Conservation (phyloP, 2,888 invertebrate species). For the Sminthurides aquaticus region DNA sequence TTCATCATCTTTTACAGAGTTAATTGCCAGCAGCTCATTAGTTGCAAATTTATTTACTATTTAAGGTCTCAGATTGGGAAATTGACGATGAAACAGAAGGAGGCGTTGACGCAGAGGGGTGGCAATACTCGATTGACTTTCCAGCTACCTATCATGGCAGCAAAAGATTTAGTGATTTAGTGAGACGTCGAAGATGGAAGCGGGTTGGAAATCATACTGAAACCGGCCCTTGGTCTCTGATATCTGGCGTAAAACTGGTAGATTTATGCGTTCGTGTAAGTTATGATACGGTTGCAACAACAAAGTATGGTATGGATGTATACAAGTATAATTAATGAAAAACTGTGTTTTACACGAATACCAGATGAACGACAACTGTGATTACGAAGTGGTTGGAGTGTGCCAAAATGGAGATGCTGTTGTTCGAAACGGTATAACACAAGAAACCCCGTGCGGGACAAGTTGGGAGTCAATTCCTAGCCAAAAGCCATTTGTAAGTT, state of each 20-base stretch:
- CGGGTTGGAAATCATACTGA: constrained; percentile 73
- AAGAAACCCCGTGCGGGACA: constrained; percentile 54
- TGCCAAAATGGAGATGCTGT: constrained; percentile 80
- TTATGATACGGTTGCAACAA: constrained; percentile 11
- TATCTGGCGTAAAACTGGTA: constrained; percentile 75
- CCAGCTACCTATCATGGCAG: constrained; percentile 76
- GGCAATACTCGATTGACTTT: constrained; percentile 92
- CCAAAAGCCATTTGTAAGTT: constrained; percentile 61
- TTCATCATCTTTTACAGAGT: constrained; percentile 3
- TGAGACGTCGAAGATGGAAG: constrained; percentile 74
- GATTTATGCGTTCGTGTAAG: constrained; percentile 69
- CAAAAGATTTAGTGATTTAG: constrained; percentile 81
- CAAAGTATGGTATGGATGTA: no score
- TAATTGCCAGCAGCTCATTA: no score
- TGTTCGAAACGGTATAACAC: constrained; percentile 68
- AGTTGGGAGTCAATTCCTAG: constrained; percentile 74
- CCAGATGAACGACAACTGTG: constrained; percentile 40
- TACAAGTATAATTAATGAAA: neutral
- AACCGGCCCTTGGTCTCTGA: constrained; percentile 79
- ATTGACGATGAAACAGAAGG: constrained; percentile 84
- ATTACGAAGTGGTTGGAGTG: constrained; percentile 71
- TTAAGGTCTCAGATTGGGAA: constrained; percentile 75
- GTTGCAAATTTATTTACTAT: neutral
- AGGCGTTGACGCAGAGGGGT: constrained; percentile 82
- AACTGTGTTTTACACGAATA: constrained; percentile 1